Evolutionary conservation across 2,888 invertebrate genomes (phyloP).

Genomic region (Volucella bombylans): DNA sequence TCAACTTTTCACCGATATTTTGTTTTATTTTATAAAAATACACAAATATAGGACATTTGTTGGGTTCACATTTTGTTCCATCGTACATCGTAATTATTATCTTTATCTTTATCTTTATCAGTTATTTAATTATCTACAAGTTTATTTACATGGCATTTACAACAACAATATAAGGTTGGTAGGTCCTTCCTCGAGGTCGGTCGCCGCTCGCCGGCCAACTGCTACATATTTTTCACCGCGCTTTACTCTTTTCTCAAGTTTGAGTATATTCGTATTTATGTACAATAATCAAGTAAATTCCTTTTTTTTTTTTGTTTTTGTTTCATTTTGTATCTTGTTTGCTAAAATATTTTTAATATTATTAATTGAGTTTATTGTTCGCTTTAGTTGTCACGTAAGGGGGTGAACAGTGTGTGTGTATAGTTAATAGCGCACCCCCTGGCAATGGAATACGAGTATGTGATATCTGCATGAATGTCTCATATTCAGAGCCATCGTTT

Average conservation of each 20-base stretch:
- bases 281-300: conserved; percentile 71
- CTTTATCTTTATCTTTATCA: conserved; percentile 15
- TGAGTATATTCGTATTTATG: conserved; percentile 36
- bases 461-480: conserved; percentile 61
- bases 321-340: conserved; percentile 56
- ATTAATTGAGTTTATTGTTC: conserved; percentile 76
- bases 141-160: conserved; percentile 73
- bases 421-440: conserved; percentile 20
- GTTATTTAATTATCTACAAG: conserved; percentile 71
- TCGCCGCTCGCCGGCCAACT: conserved; percentile 23
- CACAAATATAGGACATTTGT: conserved; percentile 74
- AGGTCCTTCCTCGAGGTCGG: conserved; percentile 70
- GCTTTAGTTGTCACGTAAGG: conserved; percentile 63
- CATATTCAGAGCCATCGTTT: conserved; percentile 47
- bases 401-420: conserved; percentile 16
- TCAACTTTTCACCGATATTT: conserved; percentile 62
- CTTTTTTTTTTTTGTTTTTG: conserved; percentile 40
- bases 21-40: conserved; percentile 72
- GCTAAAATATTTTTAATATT: conserved; percentile 78
- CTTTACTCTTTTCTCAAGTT: conserved; percentile 17
- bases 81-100: conserved; percentile 50
- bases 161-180: conserved; percentile 65
- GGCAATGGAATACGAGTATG: conserved; percentile 56
- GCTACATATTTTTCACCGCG: conserved; percentile 10
- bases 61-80: conserved; percentile 70